Evolutionary conservation across 2,797 vertebrate species (phyloP), one percentile per base, ranked within the genome.

Genomic region (Sebastes diaconus): DNA sequence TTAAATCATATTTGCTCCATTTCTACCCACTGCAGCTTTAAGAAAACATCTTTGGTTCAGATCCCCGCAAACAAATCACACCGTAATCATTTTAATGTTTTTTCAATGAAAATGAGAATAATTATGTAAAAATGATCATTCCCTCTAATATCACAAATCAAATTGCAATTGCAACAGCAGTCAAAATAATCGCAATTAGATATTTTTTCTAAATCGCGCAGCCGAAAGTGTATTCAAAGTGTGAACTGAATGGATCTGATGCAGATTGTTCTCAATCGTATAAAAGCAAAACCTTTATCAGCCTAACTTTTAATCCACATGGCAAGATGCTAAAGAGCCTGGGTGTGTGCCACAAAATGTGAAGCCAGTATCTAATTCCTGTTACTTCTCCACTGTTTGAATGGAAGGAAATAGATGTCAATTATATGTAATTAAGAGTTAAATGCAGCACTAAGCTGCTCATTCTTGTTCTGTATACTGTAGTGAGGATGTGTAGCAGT

Each of bases 361-460:
- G 39, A 64, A 68, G 39, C 25, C 68, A 20, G 27, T 9, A 54
- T 80, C 59, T 55, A 64, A 50, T 84, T 74, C 34, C 68, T 82
- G 20, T 67, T 65, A 52, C 30, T 73, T 73, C 63, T 70, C n/a
- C 18, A 32, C 29, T 18, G 20, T 81, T 42, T 87, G 16, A 84
- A 69, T 75, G 27, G 34, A 25, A 73, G 54, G 74, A 88, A 86
- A 80, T 82, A 34, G 39, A 79, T 67, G 50, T 52, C 13, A 72
- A 75, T 84, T 75, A 79, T 24, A 36, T 69, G 54, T 75, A 66
- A 89, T 81, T 85, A 74, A 39, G 59, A 58, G 39, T 65, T 61
- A 65, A 78, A 80, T 65, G 69, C 59, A 69, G 68, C 72, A 52
- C 60, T 58, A 7, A 63, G 61, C 36, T 55, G 13, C 46, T 84